phyloP scores from a whole-genome alignment of 2,888 invertebrate genomes.

The Andrena trimmerana region DNA sequence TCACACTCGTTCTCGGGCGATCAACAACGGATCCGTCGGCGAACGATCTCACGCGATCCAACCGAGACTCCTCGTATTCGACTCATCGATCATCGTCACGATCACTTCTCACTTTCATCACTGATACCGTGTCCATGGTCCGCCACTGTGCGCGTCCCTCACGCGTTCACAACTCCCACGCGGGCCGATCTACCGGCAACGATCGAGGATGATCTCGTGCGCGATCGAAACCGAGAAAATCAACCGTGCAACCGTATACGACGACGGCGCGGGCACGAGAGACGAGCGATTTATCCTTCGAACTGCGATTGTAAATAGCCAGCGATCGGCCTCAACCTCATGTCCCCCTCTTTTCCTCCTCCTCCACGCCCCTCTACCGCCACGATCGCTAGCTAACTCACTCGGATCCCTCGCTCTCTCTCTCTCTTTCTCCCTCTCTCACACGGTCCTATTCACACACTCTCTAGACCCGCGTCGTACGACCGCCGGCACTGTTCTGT shows the following conservation, averaged over 20 bases:
- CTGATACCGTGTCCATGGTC: conserved; percentile 43
- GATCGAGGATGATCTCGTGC: conserved; percentile 18
- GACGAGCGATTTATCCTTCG: conserved; percentile 45
- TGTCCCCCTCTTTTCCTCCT: conserved; percentile 42
- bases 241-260: conserved; percentile 7
- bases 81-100: conserved; percentile 36
- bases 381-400: conserved; percentile 21
- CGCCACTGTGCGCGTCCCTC: conserved; percentile 4
- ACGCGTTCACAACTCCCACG: neutral
- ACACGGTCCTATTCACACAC: conserved; percentile 47
- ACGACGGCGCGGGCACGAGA: conserved; percentile 42
- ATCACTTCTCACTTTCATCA: conserved; percentile 68
- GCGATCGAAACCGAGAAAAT: conserved; percentile 15
- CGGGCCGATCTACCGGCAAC: neutral
- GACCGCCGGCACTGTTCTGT: conserved; percentile 81
- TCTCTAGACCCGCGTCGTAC: conserved; percentile 76
- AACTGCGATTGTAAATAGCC: conserved; percentile 60
- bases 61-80: conserved; percentile 24
- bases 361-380: conserved; percentile 14
- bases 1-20: conserved; percentile 20
- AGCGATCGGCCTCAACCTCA: conserved; percentile 43
- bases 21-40: neutral
- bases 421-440: conserved; percentile 31
- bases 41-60: conserved; percentile 33
- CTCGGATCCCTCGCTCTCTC: conserved; percentile 22